Conservation (phyloP, 2,888 invertebrate species). For the Sphaerophoria taeniata region DNA sequence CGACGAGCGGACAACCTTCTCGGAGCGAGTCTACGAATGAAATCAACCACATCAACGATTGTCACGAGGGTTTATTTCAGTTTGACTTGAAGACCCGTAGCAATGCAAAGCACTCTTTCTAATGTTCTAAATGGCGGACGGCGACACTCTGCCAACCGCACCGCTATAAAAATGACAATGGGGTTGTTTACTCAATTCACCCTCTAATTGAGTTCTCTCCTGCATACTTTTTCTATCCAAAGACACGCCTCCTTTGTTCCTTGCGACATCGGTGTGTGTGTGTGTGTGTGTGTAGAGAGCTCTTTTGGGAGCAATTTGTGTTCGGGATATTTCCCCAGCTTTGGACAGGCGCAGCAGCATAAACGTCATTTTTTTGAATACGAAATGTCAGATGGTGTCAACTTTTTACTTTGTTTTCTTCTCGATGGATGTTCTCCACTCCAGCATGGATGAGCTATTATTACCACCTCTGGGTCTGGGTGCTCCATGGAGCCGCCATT, state of each 20-base stretch:
- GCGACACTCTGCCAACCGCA: constrained; percentile 28
- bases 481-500: constrained; percentile 68
- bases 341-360: constrained; percentile 32
- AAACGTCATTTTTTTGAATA: constrained; percentile 23
- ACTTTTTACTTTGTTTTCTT: constrained; percentile 72
- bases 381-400: constrained; percentile 27
- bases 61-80: constrained; percentile 71
- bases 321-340: constrained; percentile 56
- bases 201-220: constrained; percentile 65
- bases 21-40: constrained; percentile 70
- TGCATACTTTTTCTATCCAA: constrained; percentile 8
- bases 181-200: constrained; percentile 74
- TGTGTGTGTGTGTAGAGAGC: constrained; percentile 35
- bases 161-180: constrained; percentile 61
- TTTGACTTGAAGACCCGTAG: constrained; percentile 7
- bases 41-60: constrained; percentile 72
- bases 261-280: constrained; percentile 49
- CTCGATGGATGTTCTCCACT: constrained; percentile 47
- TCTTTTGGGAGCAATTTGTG: constrained; percentile 55
- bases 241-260: constrained; percentile 54
- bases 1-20: constrained; percentile 62
- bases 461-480: constrained; percentile 53
- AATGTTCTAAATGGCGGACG: constrained; percentile 67
- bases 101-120: constrained; percentile 53
- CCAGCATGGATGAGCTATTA: constrained; percentile 65